Percentiles rank a stretch among this genome's conserved stretches.
Conservation (phyloP, 2,113 vertebrate species). For the Dasyornis broadbenti region DNA sequence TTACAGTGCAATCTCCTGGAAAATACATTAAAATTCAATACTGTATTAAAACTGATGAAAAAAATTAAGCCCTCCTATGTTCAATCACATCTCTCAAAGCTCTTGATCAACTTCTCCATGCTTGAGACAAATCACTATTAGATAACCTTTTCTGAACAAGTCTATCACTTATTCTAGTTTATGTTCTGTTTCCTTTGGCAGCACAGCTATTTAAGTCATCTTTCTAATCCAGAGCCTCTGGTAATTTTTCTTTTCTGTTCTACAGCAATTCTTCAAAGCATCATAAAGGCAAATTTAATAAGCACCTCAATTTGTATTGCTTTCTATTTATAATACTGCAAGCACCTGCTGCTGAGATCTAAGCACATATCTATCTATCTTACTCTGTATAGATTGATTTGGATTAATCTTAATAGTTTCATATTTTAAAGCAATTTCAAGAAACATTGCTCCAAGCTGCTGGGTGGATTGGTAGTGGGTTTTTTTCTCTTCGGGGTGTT, state of each 20-base stretch:
- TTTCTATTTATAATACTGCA: slow-evolving; percentile 41
- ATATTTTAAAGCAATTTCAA: background rate
- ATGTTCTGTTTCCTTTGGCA: background rate
- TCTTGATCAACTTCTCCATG: background rate
- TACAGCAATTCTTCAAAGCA: slow-evolving; percentile 45
- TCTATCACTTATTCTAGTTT: background rate
- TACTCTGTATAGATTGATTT: background rate
- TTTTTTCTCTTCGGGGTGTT: background rate
- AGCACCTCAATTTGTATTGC: slow-evolving; percentile 36
- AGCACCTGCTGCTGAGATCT: slow-evolving; percentile 25
- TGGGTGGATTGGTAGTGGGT: background rate
- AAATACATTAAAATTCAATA: background rate
- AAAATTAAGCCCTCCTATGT: background rate
- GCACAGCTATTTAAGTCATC: slow-evolving; percentile 13
- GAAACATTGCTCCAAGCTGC: background rate
- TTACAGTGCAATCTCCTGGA: background rate
- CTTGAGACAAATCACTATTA: background rate
- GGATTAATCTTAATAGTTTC: background rate
- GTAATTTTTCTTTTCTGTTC: slow-evolving; percentile 44
- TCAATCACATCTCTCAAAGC: background rate
- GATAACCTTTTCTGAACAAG: background rate
- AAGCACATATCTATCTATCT: slow-evolving; percentile 24
- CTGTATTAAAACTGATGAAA: background rate
- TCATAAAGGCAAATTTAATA: slow-evolving; percentile 53
- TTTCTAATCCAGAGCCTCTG: background rate